Conservation (phyloP, 2,113 vertebrate genomes). For the Atrichornis clamosus region DNA sequence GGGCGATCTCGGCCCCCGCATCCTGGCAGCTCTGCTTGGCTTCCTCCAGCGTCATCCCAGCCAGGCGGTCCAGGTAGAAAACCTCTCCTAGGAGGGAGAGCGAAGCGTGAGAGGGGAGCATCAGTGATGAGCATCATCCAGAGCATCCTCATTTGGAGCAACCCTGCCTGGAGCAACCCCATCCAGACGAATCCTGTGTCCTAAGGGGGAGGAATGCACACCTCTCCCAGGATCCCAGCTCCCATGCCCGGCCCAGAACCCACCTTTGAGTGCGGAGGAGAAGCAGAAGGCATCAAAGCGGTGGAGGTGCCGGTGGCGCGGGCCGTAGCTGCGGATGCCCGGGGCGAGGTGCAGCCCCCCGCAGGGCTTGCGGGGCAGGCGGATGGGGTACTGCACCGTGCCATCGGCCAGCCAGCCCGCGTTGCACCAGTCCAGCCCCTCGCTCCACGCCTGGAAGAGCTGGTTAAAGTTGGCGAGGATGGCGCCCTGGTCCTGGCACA, state of each 20-base stretch:
- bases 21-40: slow-evolving; percentile 79
- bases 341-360: slow-evolving; percentile 79
- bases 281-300: slow-evolving; percentile 93
- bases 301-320: slow-evolving; percentile 74
- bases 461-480: slow-evolving; percentile 87
- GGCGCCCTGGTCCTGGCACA: slow-evolving; percentile 82
- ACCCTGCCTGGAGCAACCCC: not conserved
- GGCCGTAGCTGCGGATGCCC: slow-evolving; percentile 87
- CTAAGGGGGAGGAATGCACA: no score
- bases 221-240: not conserved
- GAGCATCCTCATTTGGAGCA: not conserved
- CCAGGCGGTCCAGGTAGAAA: slow-evolving; percentile 77
- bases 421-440: slow-evolving; percentile 89
- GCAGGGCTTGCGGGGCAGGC: slow-evolving; percentile 73
- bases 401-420: slow-evolving; percentile 88
- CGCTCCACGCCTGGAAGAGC: slow-evolving; percentile 85
- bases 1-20: slow-evolving; percentile 76
- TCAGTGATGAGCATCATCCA: not conserved
- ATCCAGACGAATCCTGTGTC: not conserved
- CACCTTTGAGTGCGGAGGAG: slow-evolving; percentile 79
- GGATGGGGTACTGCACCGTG: slow-evolving; percentile 87
- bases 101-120: not conserved
- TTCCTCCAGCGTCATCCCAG: slow-evolving; percentile 80
- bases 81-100: slow-evolving; percentile 74
- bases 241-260: not conserved